Base-by-base conservation (phyloP, 1,140 invertebrate genomes). In the Hormaphis cornu region DNA sequence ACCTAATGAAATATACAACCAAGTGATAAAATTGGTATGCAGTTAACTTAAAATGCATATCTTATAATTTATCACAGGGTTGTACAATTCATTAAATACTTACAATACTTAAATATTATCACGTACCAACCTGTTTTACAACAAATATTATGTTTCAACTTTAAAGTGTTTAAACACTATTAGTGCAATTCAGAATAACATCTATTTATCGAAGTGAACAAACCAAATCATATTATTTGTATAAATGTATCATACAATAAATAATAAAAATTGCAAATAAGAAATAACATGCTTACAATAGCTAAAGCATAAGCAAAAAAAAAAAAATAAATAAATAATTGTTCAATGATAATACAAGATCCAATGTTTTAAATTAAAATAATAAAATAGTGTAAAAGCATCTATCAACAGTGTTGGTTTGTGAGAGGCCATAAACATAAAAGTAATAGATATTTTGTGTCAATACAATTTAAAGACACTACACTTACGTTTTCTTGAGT, bases 401-500 rank as follows among this genome's bases (percentile, higher is more conserved):
- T 50, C 46, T 48, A 30, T 35, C 10, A 66, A 28, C 24, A 46
- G 24, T 63, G 37, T 46, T 26, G 24, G 16, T 37, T 56, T 56
- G 1, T 56, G 30, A n/a, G n/a, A 33, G 24, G 14, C 24, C 14
- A 5, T 58, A n/a, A 58, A 58, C 10, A 40, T 26, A 24, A 40
- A 24, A 40, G 0, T 58, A 40, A 14, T 56, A 22, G 22, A 37
- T 40, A 26, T 40, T 40, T 24, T n/a, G 3, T 24, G 12, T 40
- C 35, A 40, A 58, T 40, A 58, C 12, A 22, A 16, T 37, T 35
- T 54, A 54, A 58, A 14, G n/a, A 61, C 20, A 66, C 12, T 14
- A 26, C 42, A 86, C 89, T 89, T 81, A 91, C 90, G 81, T 93
- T 91, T 73, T 89, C 82, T 75, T 88, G 84, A 71, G 90, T 86